phyloP scores from a whole-genome alignment of 2,797 vertebrate species.

The Neosalanx taihuensis region DNA sequence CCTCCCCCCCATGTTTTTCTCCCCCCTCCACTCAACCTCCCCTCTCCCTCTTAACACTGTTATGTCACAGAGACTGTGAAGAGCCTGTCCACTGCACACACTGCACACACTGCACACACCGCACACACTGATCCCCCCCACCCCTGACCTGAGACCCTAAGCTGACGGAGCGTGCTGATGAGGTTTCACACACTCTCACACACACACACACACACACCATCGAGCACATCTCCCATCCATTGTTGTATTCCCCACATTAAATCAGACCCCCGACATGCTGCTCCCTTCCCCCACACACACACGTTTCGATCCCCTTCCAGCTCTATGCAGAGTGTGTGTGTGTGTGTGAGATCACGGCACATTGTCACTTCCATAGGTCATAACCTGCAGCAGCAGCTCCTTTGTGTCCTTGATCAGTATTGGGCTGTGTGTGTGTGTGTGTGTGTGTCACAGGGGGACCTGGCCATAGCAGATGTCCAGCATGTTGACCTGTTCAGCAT shows the following conservation, averaged over 20 bases:
- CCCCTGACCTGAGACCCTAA: too few relatives aligned
- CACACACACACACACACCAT: background rate
- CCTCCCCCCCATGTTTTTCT: too few relatives aligned
- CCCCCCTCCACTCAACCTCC: too few relatives aligned
- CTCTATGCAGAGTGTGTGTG: background rate
- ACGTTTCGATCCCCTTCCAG: background rate
- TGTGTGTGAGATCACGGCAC: background rate
- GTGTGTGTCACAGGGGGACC: background rate
- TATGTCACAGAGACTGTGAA: too few relatives aligned
- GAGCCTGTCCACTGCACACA: too few relatives aligned
- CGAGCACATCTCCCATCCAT: background rate
- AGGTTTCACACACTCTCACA: constrained; percentile 8
- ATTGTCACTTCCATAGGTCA: constrained; percentile 6
- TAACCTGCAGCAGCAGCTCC: background rate
- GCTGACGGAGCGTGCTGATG: background rate
- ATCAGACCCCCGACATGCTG: constrained; percentile 13
- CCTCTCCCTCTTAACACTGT: too few relatives aligned
- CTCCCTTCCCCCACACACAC: constrained; percentile 6
- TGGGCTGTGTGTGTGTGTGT: constrained; percentile 1
- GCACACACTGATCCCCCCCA: too few relatives aligned
- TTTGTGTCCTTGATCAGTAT: background rate
- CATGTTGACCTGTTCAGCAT: background rate
- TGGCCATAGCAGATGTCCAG: background rate
- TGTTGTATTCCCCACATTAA: background rate
- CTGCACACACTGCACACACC: too few relatives aligned